A percentile compares a stretch with the other conserved stretches of the same genome.
phyloP scores from a whole-genome alignment of 2,113 vertebrate species.

The Rissa tridactyla region DNA sequence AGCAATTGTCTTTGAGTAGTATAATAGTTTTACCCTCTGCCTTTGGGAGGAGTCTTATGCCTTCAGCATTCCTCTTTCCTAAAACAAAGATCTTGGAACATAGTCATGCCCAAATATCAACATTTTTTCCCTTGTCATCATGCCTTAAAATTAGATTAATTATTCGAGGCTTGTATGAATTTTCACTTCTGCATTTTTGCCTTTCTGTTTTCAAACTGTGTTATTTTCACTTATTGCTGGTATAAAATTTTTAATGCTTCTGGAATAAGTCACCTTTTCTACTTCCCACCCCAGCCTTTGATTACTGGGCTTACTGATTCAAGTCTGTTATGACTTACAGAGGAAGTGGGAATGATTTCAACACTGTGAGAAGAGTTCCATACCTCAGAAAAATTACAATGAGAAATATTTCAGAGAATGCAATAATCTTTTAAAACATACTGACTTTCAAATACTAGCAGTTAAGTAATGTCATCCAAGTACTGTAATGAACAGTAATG shows the following conservation, averaged over 20 bases:
- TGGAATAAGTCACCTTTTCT: not conserved
- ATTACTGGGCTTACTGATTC: not conserved
- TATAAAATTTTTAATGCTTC: not conserved
- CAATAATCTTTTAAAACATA: not conserved
- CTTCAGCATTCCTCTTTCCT: not conserved
- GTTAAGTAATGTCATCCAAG: not conserved
- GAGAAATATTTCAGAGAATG: not conserved
- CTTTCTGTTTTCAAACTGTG: not conserved
- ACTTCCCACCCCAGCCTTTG: not conserved
- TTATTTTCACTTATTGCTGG: not conserved
- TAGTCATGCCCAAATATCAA: not conserved
- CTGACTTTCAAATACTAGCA: not conserved
- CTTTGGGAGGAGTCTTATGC: not conserved
- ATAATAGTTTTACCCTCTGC: not conserved
- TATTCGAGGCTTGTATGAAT: not conserved
- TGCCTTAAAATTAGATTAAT: not conserved
- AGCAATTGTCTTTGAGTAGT: not conserved
- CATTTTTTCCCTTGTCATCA: not conserved
- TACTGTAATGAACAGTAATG: not conserved
- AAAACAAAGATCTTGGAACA: not conserved
- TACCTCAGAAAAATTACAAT: not conserved
- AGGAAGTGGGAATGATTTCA: not conserved
- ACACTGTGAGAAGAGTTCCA: not conserved
- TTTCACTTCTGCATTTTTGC: not conserved
- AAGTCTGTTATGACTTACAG: not conserved